Evolutionary conservation across 2,888 invertebrate species (phyloP), one percentile per base, ranked within the genome.

Genomic region (Junonia oenone): DNA sequence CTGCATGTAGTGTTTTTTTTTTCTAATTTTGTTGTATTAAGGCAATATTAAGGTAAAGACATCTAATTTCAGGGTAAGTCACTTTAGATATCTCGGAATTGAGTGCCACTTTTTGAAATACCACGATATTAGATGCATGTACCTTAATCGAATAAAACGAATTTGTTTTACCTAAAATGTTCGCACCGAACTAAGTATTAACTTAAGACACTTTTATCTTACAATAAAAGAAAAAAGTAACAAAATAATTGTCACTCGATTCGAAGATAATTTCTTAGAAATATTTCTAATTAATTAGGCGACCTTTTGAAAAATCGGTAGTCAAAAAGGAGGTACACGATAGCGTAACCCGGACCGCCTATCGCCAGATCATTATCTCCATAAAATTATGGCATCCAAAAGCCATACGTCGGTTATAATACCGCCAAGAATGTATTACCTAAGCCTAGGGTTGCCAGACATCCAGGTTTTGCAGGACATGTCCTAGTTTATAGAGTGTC

Each of bases 341-440:
- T 63, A 59, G 38, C 11, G 38, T 59, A 61, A 65, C 58, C 67
- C 64, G 58, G 71, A 67, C 66, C 65, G 64, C 56, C 66, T 69
- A 69, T 74, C 68, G 68, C 69, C 69, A 72, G 82, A 83, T 82
- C 69, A 68, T 76, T 84, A 88, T 88, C 88, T 70, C 43, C 50
- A 64, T 61, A 81, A 83, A 87, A 85, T 85, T 83, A 86, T 87
- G 83, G 86, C 80, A 78, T 81, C 77, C 66, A 72, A 73, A 68
- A 68, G 68, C 75, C 77, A 78, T 80, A 78, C 75, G 75, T 78
- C 72, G 75, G 71, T 71, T 75, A 77, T 77, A 79, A 81, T 78
- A 71, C 72, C 64, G 69, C 62, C 70, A 65, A 79, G 82, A 81
- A 82, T 83, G 81, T 73, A 80, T 72, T 80, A 81, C 79, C 78